phyloP scores from a whole-genome alignment of 1,140 invertebrate species.

The Micrasema minimum region DNA sequence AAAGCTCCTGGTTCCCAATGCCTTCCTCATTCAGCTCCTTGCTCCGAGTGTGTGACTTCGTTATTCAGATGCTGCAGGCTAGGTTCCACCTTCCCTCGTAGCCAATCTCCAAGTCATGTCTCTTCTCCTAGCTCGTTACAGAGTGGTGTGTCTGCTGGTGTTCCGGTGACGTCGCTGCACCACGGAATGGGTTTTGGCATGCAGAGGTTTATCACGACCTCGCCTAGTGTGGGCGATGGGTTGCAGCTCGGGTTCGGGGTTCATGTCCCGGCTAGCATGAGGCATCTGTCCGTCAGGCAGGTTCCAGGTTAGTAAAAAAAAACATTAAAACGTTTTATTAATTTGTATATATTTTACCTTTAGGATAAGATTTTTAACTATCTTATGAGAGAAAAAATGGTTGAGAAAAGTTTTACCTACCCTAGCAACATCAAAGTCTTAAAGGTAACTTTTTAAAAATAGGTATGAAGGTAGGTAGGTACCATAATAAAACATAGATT shows the following conservation, averaged over 20 bases:
- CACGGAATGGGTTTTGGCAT: constrained; percentile 41
- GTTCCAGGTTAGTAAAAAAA: constrained; percentile 43
- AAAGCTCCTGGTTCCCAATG: background rate
- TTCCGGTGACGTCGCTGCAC: constrained; percentile 21
- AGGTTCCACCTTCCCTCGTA: constrained; percentile 40
- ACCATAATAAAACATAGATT: too few species aligned
- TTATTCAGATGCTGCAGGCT: constrained; percentile 60
- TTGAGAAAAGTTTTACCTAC: too few species aligned
- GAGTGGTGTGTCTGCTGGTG: background rate
- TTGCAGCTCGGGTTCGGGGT: constrained; percentile 42
- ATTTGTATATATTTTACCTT: background rate
- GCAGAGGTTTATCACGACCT: constrained; percentile 37
- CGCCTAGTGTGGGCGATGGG: constrained; percentile 32
- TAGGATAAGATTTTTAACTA: too few species aligned
- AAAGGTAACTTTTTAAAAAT: too few species aligned
- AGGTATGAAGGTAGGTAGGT: too few species aligned
- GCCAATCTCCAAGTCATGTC: constrained; percentile 7
- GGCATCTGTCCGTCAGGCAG: constrained; percentile 48
- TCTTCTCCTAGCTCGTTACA: background rate
- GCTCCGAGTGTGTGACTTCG: constrained; percentile 62
- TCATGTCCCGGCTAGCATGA: constrained; percentile 46
- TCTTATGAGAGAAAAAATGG: too few species aligned
- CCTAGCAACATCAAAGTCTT: too few species aligned
- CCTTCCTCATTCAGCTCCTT: constrained; percentile 56
- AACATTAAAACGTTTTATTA: background rate